These are phyloP conservation scores for Gastrophysa polygoni DNA, from an alignment of 2,888 invertebrate species.

Conservation along the genomic window DNA sequence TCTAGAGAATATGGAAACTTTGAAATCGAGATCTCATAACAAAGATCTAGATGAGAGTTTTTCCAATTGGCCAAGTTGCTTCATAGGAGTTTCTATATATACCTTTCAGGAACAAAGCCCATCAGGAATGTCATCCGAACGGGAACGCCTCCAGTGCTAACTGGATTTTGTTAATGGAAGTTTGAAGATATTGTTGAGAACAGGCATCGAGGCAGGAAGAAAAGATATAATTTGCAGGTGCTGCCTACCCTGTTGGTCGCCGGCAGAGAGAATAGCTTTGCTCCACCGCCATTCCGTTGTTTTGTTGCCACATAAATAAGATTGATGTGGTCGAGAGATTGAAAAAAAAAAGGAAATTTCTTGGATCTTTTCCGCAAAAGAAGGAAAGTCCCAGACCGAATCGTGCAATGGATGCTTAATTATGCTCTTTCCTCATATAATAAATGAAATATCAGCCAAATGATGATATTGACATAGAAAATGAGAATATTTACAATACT, in stretches of 20 bases:
- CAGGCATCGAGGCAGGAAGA: conserved; percentile 22
- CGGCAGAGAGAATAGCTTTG: conserved; percentile 58
- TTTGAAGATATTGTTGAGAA: conserved; percentile 50
- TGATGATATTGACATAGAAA: too few species aligned
- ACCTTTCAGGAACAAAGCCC: background rate
- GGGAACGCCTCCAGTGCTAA: conserved; percentile 32
- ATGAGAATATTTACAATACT: too few species aligned
- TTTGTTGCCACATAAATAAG: conserved; percentile 60
- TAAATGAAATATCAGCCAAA: background rate
- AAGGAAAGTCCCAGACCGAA: background rate
- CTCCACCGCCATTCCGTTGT: conserved; percentile 53
- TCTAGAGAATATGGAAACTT: too few species aligned
- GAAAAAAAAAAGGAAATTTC: conserved; percentile 33
- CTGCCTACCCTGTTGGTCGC: conserved; percentile 33
- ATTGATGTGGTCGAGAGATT: conserved; percentile 55
- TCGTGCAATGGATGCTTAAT: background rate
- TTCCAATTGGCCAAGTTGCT: too few species aligned
- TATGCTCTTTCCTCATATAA: background rate
- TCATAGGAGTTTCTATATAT: too few species aligned
- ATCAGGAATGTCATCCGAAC: background rate
- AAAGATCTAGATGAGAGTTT: too few species aligned
- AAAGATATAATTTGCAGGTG: conserved; percentile 51
- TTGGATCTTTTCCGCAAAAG: background rate
- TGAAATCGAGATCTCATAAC: too few species aligned
- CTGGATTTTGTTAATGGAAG: conserved; percentile 49